Base-by-base conservation (phyloP, 2,113 vertebrate genomes). In the Hiodon tergisus region DNA sequence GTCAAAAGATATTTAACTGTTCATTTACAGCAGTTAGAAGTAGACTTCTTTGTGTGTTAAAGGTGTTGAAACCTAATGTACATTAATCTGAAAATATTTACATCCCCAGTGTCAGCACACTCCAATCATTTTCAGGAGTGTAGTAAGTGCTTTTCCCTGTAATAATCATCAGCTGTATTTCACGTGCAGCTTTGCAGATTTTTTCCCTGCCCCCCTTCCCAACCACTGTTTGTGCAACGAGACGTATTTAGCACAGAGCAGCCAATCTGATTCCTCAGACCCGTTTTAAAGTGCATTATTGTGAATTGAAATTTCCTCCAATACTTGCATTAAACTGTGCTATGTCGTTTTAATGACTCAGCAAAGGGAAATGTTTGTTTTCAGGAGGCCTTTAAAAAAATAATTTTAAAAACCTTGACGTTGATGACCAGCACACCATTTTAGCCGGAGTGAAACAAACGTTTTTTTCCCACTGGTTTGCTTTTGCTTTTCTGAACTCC, bases 101-200 rank as follows among this genome's bases (percentile, higher is more conserved):
- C 69, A 75, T 81, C 31, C 17, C 51, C 47, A 74, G 73, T 83
- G 81, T 80, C 78, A 80, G 67, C 78, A 7, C 82, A 77, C n/a
- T 10, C 58, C 81, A 73, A 31, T 86, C 71, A 85, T 85, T 88
- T 86, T 75, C 71, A 55, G 73, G 0, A n/a, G 17, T 6, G 75
- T 86, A 85, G 85, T 88, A 83, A 83, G 77, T 1, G 1, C 78
- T 76, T 85, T 85, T 79, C 86, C 81, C 77, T 86, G 83, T 77
- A 71, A 76, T 86, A 83, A 84, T 85, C 73, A 81, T 84, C 80
- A 72, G 81, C 79, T 81, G 4, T 71, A 77, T 10, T 8, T 80
- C 80, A 77, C 74, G 75, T 78, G 13, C 69, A 63, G 80, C 76
- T 71, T 79, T 79, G 81, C 84, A 86, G 85, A 84, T 84, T 85